Base-by-base conservation (phyloP, 1,140 invertebrate species). In the Magallana ariakensis region DNA sequence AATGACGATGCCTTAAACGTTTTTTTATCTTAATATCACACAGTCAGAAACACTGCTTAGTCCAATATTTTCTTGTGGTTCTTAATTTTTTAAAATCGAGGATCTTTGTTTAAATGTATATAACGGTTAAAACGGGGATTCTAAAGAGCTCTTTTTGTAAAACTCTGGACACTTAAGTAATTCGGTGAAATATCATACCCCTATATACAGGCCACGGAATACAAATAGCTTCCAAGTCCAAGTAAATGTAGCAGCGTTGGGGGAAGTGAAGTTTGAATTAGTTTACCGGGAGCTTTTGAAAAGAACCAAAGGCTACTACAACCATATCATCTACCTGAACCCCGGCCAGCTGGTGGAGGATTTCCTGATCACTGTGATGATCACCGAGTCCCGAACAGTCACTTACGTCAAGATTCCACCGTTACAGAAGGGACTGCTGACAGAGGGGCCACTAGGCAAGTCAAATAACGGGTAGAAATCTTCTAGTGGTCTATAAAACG, bases 221-320 rank as follows among this genome's bases (percentile, higher is more conserved):
- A 89, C 92, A 33, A 92, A 93, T 81, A 88, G 82, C 26, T 94
- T 94, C 86, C 88, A 91, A 15, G 88, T 94, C 6, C 75, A 89
- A 1, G 87, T 94, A 0, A 93, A 91, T 85, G 89, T 94, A 0
- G 91, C 87, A 2, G 85, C 90, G 10, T 57, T 87, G 16, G 89
- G 87, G 11, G 91, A 84, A 54, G 90, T 90, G 58, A 91, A 86
- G 11, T 93, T 93, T 86, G 90, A 89, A 7, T 80, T 93, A 26
- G 92, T 89, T 2, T 93, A 93, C 81, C 87, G 92, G 54, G 92
- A 93, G 53, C 85, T 93, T 0, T 86, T 93, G 15, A 60, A 88
- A 56, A 80, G 92, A 60, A 84, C 70, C 0, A 46, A 83, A 13
- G 91, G 92, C 3, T 80, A 83, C 4, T 93, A 92, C 66, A 83